phyloP scores from a whole-genome alignment of 1,140 invertebrate genomes.

The Drosophila fuyamai region DNA sequence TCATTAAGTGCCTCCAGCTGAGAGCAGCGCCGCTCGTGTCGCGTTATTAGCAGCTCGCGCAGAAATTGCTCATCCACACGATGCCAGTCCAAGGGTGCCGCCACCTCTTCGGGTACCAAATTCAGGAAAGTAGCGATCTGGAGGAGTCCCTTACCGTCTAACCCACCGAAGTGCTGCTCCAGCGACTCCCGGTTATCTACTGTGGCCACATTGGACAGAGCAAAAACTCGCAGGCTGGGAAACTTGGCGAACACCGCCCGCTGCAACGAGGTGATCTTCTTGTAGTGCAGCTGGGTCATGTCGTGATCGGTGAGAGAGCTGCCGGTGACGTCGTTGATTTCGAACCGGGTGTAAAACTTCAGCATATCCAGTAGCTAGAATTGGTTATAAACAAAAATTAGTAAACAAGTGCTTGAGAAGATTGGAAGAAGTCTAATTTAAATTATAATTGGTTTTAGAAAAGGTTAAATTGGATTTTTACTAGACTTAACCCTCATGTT shows the following conservation, averaged over 20 bases:
- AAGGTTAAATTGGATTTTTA: too few relatives aligned
- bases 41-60: constrained; percentile 92
- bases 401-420: too few relatives aligned
- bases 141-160: constrained; percentile 91
- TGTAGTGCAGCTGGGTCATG: constrained; percentile 96
- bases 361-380: constrained; percentile 96
- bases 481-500: neutral
- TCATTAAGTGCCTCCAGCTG: constrained; percentile 98
- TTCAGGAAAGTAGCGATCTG: constrained; percentile 94
- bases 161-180: constrained; percentile 92
- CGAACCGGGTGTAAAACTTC: constrained; percentile 98
- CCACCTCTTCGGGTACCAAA: constrained; percentile 91
- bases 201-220: constrained; percentile 96
- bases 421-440: too few relatives aligned
- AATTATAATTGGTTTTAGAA: too few relatives aligned
- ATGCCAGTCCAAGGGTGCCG: constrained; percentile 89
- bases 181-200: constrained; percentile 95
- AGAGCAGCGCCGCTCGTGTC: constrained; percentile 95
- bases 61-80: constrained; percentile 92
- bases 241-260: constrained; percentile 97
- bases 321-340: constrained; percentile 98
- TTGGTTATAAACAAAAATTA: too few relatives aligned
- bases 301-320: constrained; percentile 97
- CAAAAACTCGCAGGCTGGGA: constrained; percentile 93
- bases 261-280: constrained; percentile 95